phyloP scores from a whole-genome alignment of 2,888 invertebrate genomes.

The Hybos culiciformis region DNA sequence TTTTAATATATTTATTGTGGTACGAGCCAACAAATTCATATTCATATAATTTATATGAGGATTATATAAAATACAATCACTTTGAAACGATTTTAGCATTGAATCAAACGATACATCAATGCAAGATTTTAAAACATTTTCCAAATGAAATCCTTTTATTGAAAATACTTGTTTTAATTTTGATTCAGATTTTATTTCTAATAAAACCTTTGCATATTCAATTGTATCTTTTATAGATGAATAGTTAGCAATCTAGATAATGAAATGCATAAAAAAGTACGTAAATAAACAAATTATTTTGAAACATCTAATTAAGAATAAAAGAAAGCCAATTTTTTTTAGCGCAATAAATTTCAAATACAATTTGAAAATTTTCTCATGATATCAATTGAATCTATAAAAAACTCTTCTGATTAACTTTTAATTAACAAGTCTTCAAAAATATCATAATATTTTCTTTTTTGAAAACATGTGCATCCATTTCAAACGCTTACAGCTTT shows the following conservation, averaged over 20 bases:
- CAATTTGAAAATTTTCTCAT: too few species aligned
- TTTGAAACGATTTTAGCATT: constrained; percentile 36
- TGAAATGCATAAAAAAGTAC: neutral
- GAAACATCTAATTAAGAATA: too few species aligned
- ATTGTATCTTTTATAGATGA: constrained; percentile 24
- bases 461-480: too few species aligned
- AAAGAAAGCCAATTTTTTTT: too few species aligned
- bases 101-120: constrained; percentile 39
- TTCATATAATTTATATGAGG: constrained; percentile 36
- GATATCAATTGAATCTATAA: too few species aligned
- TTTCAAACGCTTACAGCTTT: too few species aligned
- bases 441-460: too few species aligned
- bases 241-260: constrained; percentile 29
- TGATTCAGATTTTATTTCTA: constrained; percentile 33
- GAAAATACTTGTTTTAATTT: constrained; percentile 38
- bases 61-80: constrained; percentile 33
- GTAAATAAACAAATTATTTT: too few species aligned
- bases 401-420: too few species aligned
- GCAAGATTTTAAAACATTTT: constrained; percentile 39
- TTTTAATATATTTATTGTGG: constrained; percentile 26
- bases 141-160: constrained; percentile 38
- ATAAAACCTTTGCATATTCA: constrained; percentile 26
- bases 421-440: too few species aligned
- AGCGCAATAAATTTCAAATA: too few species aligned
- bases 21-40: constrained; percentile 30